Evolutionary conservation across 2,797 vertebrate species (phyloP).

Genomic region (Glossophaga mutica): DNA sequence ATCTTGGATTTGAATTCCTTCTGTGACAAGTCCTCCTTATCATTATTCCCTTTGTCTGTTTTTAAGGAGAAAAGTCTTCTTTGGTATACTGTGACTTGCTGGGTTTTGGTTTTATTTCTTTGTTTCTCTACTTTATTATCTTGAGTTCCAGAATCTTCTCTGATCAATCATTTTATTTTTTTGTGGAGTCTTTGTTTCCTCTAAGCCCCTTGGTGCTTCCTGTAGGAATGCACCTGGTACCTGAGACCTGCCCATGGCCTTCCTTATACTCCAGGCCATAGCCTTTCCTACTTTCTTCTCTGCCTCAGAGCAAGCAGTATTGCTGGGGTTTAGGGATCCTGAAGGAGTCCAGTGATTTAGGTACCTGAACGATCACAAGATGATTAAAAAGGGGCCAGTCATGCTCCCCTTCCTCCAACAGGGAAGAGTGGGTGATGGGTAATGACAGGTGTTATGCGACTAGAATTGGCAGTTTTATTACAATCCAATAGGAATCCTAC

Average conservation of each 20-base stretch:
- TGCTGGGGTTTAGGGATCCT: neutral
- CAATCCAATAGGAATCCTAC: neutral
- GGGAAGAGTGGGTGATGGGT: neutral
- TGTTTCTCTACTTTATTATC: neutral
- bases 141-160: neutral
- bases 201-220: neutral
- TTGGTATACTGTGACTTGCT: neutral
- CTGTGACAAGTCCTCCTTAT: neutral
- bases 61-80: neutral
- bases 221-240: neutral
- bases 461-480: constrained; percentile 35
- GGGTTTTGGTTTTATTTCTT: neutral
- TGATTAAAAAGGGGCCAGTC: constrained; percentile 10
- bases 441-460: neutral
- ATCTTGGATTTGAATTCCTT: neutral
- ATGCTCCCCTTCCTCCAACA: neutral
- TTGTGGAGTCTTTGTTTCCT: neutral
- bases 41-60: neutral
- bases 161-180: neutral
- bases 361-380: constrained; percentile 14
- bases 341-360: constrained; percentile 27
- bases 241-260: neutral
- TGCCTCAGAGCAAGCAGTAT: neutral
- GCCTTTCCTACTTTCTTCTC: neutral
- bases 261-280: neutral